Evolutionary conservation across 2,888 invertebrate genomes (phyloP).

Genomic region (Tachina lurida): DNA sequence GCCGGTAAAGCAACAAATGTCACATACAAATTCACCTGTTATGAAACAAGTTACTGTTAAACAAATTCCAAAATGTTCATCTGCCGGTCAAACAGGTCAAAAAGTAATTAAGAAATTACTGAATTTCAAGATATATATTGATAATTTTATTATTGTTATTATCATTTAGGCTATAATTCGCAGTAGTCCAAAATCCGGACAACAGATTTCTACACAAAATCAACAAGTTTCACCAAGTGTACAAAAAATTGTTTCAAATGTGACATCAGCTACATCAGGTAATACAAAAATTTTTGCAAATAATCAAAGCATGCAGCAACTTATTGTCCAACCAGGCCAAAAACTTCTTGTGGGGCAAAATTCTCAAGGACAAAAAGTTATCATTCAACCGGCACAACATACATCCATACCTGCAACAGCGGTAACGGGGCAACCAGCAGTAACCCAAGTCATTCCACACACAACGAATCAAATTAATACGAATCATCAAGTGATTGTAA

Average conservation of each 20-base stretch:
- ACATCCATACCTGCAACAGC: constrained; percentile 72
- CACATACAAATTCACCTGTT: constrained; percentile 68
- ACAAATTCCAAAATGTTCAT: constrained; percentile 76
- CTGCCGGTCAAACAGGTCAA: constrained; percentile 73
- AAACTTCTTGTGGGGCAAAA: constrained; percentile 81
- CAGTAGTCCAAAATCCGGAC: constrained; percentile 56
- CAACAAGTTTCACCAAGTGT: constrained; percentile 74
- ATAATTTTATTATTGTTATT: background rate
- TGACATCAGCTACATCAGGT: constrained; percentile 73
- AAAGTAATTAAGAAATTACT: constrained; percentile 73
- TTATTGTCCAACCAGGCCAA: constrained; percentile 81
- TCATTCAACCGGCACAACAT: constrained; percentile 79
- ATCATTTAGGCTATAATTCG: constrained; percentile 64
- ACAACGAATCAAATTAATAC: constrained; percentile 66
- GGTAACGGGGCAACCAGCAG: constrained; percentile 71
- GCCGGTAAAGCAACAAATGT: constrained; percentile 68
- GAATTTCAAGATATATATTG: background rate
- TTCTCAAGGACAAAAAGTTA: constrained; percentile 82
- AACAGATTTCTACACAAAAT: constrained; percentile 72
- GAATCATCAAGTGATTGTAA: constrained; percentile 75
- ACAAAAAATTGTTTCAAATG: constrained; percentile 72
- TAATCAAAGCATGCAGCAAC: constrained; percentile 79
- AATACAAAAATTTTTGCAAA: constrained; percentile 64
- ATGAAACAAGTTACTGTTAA: constrained; percentile 80
- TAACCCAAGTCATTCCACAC: constrained; percentile 65